Evolutionary conservation across 2,797 vertebrate genomes (phyloP), one percentile per base, ranked within the genome.

Genomic region (Lagocephalus sceleratus): DNA sequence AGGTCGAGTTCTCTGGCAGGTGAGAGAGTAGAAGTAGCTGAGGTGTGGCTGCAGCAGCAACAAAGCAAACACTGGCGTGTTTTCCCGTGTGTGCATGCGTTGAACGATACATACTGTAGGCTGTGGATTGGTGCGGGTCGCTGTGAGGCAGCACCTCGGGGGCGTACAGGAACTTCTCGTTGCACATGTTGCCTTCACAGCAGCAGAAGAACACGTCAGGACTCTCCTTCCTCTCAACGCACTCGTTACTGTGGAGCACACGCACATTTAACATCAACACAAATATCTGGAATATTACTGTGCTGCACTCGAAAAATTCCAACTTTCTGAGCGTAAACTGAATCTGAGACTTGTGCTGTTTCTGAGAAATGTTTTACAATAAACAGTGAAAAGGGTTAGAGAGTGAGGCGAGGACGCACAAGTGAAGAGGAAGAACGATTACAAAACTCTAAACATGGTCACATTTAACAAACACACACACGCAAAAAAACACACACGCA

Each of bases 171-270:
- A 98, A 96, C 75, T 85, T 93, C 77, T 95, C 93, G 19, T 98
- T 98, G 82, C 95, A 98, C 91, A 94, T 92, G 85, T 91, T 95
- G 80, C 95, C 95, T 75, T 98, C 95, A 63, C 95, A 98, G 84
- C 95, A 98, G 84, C 95, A 98, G 90, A 98, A 98, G 86, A 95
- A 97, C 6, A 98, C 95, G 19, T 97, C 95, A 1, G 95, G 95
- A 63, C 89, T 94, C 86, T 95, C 94, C 69, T 96, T 97, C 83
- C 83, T 95, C 88, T 98, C 95, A 81, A 94, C 87, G 64, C 95
- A 98, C 63, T 97, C 93, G 45, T 83, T 93, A 84, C 95, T 98
- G 77, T 9, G 66, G 20, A 57, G 52, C 23, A 67, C 58, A 68
- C 0, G 48, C 38, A 6, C 16, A 17, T 17, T 35, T 14, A 3